These are phyloP conservation scores for Rhagophthalmus giganteus DNA, from an alignment of 2,888 invertebrate species.

Conservation along the genomic window DNA sequence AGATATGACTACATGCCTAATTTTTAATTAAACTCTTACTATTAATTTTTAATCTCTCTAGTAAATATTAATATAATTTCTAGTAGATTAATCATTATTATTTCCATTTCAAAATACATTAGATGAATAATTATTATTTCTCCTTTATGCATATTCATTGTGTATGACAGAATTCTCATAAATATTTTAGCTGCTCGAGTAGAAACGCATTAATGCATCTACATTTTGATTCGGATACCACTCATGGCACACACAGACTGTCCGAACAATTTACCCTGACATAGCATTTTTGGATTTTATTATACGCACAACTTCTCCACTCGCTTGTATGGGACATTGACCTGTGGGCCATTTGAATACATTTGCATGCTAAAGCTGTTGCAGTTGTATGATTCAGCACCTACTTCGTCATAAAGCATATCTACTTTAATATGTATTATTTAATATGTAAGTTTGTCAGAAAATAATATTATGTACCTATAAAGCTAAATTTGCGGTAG, in stretches of 20 bases:
- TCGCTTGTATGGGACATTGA: slow-evolving; percentile 30
- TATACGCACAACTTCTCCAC: slow-evolving; percentile 17
- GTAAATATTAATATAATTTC: no score
- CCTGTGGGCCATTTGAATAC: slow-evolving; percentile 38
- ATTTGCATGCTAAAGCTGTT: slow-evolving; percentile 37
- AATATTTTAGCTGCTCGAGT: slow-evolving; percentile 28
- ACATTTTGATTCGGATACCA: slow-evolving; percentile 24
- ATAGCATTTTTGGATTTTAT: slow-evolving; percentile 29
- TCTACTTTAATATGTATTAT: no score
- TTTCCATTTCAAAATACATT: slow-evolving; percentile 6
- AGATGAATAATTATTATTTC: slow-evolving; percentile 25
- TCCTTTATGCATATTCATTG: slow-evolving; percentile 17
- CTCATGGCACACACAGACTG: slow-evolving; percentile 20
- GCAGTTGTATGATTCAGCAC: slow-evolving; percentile 30
- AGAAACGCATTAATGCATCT: slow-evolving; percentile 28
- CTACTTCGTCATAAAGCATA: slow-evolving; percentile 23
- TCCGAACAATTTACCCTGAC: slow-evolving; percentile 30
- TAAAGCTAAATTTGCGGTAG: no score
- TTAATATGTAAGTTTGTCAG: no score
- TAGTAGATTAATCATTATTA: no score
- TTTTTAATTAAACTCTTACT: no score
- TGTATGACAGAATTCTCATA: slow-evolving; percentile 21
- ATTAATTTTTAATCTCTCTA: no score
- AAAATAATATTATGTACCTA: no score
- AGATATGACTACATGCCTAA: no score